Base-by-base conservation (phyloP, 1,140 invertebrate species). In the Bombus sibiricus region DNA sequence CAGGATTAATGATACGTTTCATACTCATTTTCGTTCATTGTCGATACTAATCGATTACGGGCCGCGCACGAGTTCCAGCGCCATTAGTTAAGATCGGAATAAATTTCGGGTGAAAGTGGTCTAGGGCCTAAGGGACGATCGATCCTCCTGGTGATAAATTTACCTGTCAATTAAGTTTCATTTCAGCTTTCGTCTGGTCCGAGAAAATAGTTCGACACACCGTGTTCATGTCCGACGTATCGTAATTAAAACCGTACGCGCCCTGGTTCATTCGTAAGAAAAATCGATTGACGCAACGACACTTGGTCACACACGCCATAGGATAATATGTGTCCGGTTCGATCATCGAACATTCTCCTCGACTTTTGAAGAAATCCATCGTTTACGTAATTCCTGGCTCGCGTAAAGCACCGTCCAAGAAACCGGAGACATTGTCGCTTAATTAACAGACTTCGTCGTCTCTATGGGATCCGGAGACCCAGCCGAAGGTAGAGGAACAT, bases 21-120 rank as follows among this genome's bases (percentile, higher is more conserved):
- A 76, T 87, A 71, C 75, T 87, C 74, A 62, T 87, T 87, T 87
- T 84, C 81, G 81, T 82, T 86, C n/a, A 87, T 87, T 87, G 86
- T 87, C 86, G 81, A 87, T 90, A 88, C 89, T 89, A 90, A 92
- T 90, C 90, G 84, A 90, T 91, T 89, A 90, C 83, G 68, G 82
- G 57, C 69, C 68, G 78, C 66, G 88, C 86, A 80, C 77, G 88
- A 62, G 78, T 82, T 34, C 76, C 81, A 86, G 79, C 77, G 81
- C 64, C 85, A 78, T 77, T 76, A 81, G 85, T 76, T 83, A 83
- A 82, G 81, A 77, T 84, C 66, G 62, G 86, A 87, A 87, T 85
- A 85, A 87, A 87, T 87, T 87, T 85, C 69, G 69, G 53, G 86
- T 87, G 86, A 87, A 87, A 87, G 86, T 85, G 82, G 82, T 85